Base-by-base conservation (phyloP, 2,888 invertebrate genomes). In the Phortica okadai region DNA sequence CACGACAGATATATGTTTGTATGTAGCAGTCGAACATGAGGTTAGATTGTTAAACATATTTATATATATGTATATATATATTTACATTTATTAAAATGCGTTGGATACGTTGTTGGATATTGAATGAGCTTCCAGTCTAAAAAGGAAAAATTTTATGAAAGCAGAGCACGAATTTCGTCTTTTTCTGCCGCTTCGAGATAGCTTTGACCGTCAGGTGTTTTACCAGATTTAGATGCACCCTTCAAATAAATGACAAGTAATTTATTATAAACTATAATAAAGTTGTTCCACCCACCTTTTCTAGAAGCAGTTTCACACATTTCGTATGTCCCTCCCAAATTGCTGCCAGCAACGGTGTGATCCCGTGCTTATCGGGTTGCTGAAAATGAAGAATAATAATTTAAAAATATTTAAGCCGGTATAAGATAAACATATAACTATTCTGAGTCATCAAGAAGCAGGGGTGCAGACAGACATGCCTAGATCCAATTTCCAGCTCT, bases 301-400 rank as follows among this genome's bases (percentile, higher is more conserved):
- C 94, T 79, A 99, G 90, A 84, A 99, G 93, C 81, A 97, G 92
- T 91, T 96, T 95, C 11, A 99, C 98, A 92, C 98, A 97, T 79
- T 95, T 95, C 74, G 95, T 96, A 90, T 99, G 99, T 41, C 97
- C 97, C 92, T 99, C 99, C 97, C 97, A 99, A 88, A 99, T 97
- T 76, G 99, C 99, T 83, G 98, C 97, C 86, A 99, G 92, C 70
- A 99, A 92, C 50, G 98, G 96, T 80, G 97, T 97, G 84, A 99
- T 98, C 50, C 98, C 98, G 93, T 98, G 97, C 92, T 97, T 97
- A 91, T 99, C 99, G 89, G 94, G 94, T 84, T 95, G 95, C 98
- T 99, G 77, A 93, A 93, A 70, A 8, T 44, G 70, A 69, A 69
- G 54, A 59, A 21, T 21, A 21, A 21, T 21, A 21, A 21, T 21